Evolutionary conservation across 2,888 invertebrate genomes (phyloP).

Genomic region (Cantharis lateralis): DNA sequence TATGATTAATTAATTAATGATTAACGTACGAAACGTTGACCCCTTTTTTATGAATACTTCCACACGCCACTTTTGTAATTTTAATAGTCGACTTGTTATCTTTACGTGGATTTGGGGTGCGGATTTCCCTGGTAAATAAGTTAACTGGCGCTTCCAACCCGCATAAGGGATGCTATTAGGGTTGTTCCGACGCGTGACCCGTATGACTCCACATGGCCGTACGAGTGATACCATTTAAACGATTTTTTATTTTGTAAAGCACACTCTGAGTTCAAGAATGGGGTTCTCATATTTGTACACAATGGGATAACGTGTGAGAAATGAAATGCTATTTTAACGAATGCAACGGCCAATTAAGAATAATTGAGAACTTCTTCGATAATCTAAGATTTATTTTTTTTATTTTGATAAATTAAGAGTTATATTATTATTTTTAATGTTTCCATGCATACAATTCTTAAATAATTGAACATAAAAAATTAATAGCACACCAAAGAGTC

Average conservation of each 20-base stretch:
- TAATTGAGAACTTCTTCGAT: no score
- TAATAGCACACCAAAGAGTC: neutral
- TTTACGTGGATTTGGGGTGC: constrained; percentile 16
- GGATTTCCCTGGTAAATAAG: constrained; percentile 10
- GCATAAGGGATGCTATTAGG: constrained; percentile 36
- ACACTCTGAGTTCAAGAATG: neutral
- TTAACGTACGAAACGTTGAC: constrained; percentile 4
- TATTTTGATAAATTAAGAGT: neutral
- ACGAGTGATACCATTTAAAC: constrained; percentile 6
- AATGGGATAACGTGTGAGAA: neutral
- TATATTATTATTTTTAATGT: neutral
- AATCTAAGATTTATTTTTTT: neutral
- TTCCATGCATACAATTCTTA: neutral
- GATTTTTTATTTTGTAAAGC: neutral
- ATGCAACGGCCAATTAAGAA: neutral
- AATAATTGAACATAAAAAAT: neutral
- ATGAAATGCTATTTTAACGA: no score
- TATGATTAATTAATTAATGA: constrained; percentile 5
- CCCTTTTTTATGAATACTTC: neutral
- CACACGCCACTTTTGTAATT: constrained; percentile 5
- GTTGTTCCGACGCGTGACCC: constrained; percentile 36
- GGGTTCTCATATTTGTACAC: neutral
- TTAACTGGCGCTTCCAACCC: constrained; percentile 31
- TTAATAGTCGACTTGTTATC: constrained; percentile 6
- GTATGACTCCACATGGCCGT: constrained; percentile 34